Base-by-base conservation (phyloP, 2,888 invertebrate species). In the Macrostomum cliftonense region DNA sequence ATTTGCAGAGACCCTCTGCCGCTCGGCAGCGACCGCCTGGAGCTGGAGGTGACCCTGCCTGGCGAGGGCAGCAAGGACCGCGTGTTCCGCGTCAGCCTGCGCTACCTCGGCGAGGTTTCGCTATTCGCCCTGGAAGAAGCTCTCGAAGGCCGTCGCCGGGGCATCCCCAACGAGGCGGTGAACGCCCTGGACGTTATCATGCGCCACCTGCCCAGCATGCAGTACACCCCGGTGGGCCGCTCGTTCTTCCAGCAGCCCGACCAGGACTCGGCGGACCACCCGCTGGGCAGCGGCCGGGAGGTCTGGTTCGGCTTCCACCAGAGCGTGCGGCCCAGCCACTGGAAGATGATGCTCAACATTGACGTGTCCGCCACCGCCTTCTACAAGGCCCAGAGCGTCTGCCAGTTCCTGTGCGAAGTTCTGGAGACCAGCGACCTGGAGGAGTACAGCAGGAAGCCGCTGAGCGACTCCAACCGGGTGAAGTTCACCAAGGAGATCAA, bases 231-330 rank as follows among this genome's bases (percentile, higher is more conserved):
- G 14, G 97, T 99, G 37, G 97, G 97, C 19, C 78, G 97, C 53
- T 95, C 95, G 59, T 99, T 99, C 74, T 99, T 99, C 74, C 52
- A 53, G 19, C 93, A 93, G 54, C 87, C 89, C 19, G 89, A 93
- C 72, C 28, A 7, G 28, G 89, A 93, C 72, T 89, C 88, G 46
- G 93, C 91, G 65, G 91, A 93, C 67, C 93, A 97, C 74, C 93
- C 93, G 0, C 76, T 99, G 50, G 79, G 81, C 0, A 93, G 95
- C 55, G 95, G 95, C 28, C 76, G 95, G 58, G 95, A 95, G 72
- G 97, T 99, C 1, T 99, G 97, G 97, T 99, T 99, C 74, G 97
- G 97, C 71, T 99, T 99, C 72, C 97, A 99, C 77, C 97, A 99
- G 73, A 89, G 89, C 54, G 95, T 99, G 16, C 78, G 95, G 62